Base-by-base conservation (phyloP, 92 coral and sea anemone genomes). In the Chrysogorgia sp. region DNA sequence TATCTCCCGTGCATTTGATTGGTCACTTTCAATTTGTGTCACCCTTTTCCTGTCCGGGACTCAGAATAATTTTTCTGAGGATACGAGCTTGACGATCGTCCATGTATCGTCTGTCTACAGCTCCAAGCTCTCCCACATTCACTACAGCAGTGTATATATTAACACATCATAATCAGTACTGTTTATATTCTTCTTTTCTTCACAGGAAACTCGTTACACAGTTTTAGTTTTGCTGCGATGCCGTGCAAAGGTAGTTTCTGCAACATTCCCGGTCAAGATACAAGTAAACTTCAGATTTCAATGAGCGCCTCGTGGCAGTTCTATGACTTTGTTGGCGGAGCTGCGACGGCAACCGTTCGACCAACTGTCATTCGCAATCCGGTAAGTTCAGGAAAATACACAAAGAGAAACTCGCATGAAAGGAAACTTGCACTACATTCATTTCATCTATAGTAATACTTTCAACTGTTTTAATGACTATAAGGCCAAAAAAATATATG, bases 341-440 rank as follows among this genome's bases (percentile, higher is more conserved):
- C 97, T 10, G 98, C 86, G 22, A 91, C 97, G 41, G 92, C 97
- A 10, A 74, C 87, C 49, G 84, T 82, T 8, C 84, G 85, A 52
- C 98, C 98, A 14, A 93, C 93, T 9, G 88, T 96, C 22, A 92
- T 93, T 78, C 87, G 98, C 47, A 93, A 93, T 75, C 98, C 98
- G 52, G 98, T 93, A 76, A 77, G 98, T 88, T 45, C 5, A 9
- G 1, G 10, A 7, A 9, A 29, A 57, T 23, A 57, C 10, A n/a
- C 22, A 57, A 5, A 5, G 59, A 52, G 7, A 17, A 4, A 5
- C 4, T 52, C 17, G 21, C 59, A 52, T 17, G 26, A 43, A 43
- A 8, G 50, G 50, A 9, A 17, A 17, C 50, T 43, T 43, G 17
- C 17, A 43, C 17, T n/a, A n/a, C n/a, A n/a, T n/a, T n/a, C n/a